phyloP scores from a whole-genome alignment of 2,113 vertebrate species.

The Notothenia rossii region DNA sequence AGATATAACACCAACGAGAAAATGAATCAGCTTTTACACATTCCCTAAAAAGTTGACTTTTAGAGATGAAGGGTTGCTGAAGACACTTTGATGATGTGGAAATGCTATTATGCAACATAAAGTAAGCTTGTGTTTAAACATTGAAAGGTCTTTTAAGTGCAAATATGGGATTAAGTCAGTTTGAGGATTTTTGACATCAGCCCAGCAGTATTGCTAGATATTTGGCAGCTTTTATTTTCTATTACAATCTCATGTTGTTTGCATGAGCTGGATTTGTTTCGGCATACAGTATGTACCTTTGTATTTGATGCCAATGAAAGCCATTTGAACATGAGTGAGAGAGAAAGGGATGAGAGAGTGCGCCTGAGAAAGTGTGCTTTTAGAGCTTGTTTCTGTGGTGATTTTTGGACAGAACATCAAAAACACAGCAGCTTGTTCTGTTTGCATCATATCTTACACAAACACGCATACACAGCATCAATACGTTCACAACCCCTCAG shows the following conservation, averaged over 20 bases:
- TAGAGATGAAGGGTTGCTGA: constrained; percentile 68
- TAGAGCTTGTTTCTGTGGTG: constrained; percentile 58
- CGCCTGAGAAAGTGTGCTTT: constrained; percentile 57
- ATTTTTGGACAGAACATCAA: constrained; percentile 80
- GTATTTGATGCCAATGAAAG: constrained; percentile 74
- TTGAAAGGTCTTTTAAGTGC: constrained; percentile 76
- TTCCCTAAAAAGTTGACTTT: constrained; percentile 59
- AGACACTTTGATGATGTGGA: constrained; percentile 74
- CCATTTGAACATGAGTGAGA: constrained; percentile 68
- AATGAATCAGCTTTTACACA: constrained; percentile 22
- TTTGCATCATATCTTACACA: constrained; percentile 76
- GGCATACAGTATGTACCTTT: constrained; percentile 67
- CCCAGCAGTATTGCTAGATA: constrained; percentile 44
- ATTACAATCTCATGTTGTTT: constrained; percentile 74
- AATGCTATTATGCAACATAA: constrained; percentile 55
- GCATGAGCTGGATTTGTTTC: constrained; percentile 75
- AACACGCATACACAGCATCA: constrained; percentile 50
- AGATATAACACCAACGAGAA: constrained; percentile 4
- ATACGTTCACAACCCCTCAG: constrained; percentile 43
- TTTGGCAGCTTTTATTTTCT: constrained; percentile 55
- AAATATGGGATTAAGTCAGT: constrained; percentile 75
- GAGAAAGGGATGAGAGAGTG: constrained; percentile 47
- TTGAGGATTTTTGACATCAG: constrained; percentile 64
- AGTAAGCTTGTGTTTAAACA: constrained; percentile 69
- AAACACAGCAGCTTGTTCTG: constrained; percentile 75